Evolutionary conservation across 1,140 invertebrate species (phyloP).

Genomic region (Hylaeus volcanicus): DNA sequence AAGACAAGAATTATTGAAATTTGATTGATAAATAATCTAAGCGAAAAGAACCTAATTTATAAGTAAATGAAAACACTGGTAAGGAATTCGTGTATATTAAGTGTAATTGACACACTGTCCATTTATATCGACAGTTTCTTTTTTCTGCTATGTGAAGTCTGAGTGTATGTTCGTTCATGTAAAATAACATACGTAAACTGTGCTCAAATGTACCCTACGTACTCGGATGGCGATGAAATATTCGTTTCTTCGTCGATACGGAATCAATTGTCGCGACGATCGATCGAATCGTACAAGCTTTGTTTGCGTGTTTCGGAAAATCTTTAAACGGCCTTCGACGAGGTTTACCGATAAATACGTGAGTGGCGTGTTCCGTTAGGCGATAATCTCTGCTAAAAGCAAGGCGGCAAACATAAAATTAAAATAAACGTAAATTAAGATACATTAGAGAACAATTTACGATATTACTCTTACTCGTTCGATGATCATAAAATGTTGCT

Average conservation of each 20-base stretch:
- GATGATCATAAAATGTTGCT: background rate
- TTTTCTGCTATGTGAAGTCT: background rate
- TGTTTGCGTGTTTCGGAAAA: background rate
- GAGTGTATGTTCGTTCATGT: background rate
- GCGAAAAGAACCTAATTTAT: no score
- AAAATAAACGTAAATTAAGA: background rate
- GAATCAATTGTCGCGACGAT: background rate
- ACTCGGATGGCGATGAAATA: background rate
- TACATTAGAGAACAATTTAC: background rate
- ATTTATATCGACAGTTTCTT: background rate
- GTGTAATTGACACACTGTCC: background rate
- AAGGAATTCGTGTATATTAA: background rate
- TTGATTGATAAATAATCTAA: background rate
- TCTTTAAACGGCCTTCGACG: slow-evolving; percentile 10
- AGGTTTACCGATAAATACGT: slow-evolving; percentile 10
- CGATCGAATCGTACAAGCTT: background rate
- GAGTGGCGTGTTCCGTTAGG: background rate
- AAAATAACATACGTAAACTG: background rate
- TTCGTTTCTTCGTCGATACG: background rate
- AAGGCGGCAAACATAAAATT: background rate
- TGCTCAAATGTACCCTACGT: slow-evolving; percentile 27
- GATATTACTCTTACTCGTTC: background rate
- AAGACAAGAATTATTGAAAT: background rate
- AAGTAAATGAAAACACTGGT: no score
- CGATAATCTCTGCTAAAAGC: background rate